Conservation (phyloP, 2,888 invertebrate species). For the Pyrrhosoma nymphula region DNA sequence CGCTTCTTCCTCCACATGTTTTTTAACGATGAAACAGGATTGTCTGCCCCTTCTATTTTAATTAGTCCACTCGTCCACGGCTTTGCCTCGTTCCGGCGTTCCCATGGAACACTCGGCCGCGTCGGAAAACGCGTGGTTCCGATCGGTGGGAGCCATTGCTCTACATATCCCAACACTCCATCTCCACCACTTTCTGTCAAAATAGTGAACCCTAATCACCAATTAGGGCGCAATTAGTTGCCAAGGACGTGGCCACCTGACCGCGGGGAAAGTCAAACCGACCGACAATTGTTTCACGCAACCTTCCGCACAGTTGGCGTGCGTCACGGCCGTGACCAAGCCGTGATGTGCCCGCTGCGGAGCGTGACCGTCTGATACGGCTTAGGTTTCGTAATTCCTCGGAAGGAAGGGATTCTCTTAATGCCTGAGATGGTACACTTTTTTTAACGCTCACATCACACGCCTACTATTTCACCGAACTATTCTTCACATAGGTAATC, state of each 20-base stretch:
- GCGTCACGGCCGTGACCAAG: neutral
- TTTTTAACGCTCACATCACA: neutral
- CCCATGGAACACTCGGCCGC: neutral
- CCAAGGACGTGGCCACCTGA: neutral
- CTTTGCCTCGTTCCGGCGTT: neutral
- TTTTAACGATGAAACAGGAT: too few species aligned
- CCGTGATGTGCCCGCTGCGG: neutral
- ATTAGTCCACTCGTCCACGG: too few species aligned
- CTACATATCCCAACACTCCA: neutral
- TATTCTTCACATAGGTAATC: neutral
- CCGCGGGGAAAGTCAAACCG: conserved; percentile 18
- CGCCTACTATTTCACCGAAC: neutral
- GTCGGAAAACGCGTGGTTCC: neutral
- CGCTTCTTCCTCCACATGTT: too few species aligned
- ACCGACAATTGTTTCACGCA: neutral
- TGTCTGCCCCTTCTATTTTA: too few species aligned
- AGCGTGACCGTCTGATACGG: neutral
- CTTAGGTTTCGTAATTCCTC: neutral
- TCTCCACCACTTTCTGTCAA: neutral
- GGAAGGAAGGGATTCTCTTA: neutral
- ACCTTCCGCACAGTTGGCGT: conserved; percentile 4
- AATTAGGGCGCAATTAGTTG: conserved; percentile 10
- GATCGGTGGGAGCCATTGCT: neutral
- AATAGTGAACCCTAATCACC: conserved; percentile 2
- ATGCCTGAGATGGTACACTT: neutral